Percentiles rank a stretch among this genome's conserved stretches.
Conservation (phyloP, 2,797 vertebrate genomes). For the Nasua narica region DNA sequence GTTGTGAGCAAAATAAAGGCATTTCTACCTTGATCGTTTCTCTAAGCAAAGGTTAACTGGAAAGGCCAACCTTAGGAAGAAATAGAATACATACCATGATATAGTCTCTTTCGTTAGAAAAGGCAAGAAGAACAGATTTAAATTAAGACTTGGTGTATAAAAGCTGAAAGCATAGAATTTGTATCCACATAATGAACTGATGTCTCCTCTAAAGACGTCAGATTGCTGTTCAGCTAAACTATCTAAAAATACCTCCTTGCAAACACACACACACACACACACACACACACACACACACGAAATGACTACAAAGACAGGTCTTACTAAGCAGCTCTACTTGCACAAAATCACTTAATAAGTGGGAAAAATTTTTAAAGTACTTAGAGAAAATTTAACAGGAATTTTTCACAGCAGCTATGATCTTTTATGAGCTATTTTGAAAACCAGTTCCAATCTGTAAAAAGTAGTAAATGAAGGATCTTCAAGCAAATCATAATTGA, state of each 20-base stretch:
- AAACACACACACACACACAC: slow-evolving; percentile 75
- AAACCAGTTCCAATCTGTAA: slow-evolving; percentile 55
- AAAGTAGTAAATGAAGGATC: slow-evolving; percentile 36
- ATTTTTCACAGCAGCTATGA: slow-evolving; percentile 59
- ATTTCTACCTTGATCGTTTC: slow-evolving; percentile 48
- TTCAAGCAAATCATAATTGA: slow-evolving; percentile 43
- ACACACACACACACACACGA: slow-evolving; percentile 67
- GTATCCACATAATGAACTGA: slow-evolving; percentile 73
- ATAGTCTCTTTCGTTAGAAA: slow-evolving; percentile 67
- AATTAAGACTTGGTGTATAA: slow-evolving; percentile 75
- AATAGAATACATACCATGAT: slow-evolving; percentile 76
- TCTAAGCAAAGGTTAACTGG: slow-evolving; percentile 48
- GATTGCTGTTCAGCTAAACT: slow-evolving; percentile 72
- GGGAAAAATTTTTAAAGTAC: slow-evolving; percentile 35
- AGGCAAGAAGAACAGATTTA: slow-evolving; percentile 74
- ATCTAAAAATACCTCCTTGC: slow-evolving; percentile 72
- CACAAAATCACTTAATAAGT: slow-evolving; percentile 75
- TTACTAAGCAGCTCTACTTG: slow-evolving; percentile 76
- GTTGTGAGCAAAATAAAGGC: slow-evolving; percentile 24
- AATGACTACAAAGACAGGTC: slow-evolving; percentile 79
- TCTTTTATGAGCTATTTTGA: slow-evolving; percentile 63
- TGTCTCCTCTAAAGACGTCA: slow-evolving; percentile 70
- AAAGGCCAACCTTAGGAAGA: slow-evolving; percentile 57
- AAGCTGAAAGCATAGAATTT: slow-evolving; percentile 74
- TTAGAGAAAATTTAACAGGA: slow-evolving; percentile 49